These are phyloP conservation scores for Gymnogyps californianus DNA, from an alignment of 2,113 vertebrate species.

Conservation along the genomic window DNA sequence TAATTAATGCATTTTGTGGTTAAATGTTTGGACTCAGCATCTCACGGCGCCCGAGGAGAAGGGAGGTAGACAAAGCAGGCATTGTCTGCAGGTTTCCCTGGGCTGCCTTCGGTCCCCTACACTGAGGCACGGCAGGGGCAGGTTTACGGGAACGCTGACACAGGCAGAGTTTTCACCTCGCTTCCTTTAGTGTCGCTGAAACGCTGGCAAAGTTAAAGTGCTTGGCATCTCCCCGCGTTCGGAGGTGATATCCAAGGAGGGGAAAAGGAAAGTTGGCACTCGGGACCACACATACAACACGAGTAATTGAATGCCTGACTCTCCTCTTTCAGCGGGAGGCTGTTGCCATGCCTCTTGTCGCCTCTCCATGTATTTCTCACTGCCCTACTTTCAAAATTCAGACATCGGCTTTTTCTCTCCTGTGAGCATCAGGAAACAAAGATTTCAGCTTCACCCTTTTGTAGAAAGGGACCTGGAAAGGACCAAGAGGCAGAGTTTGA, in stretches of 20 bases:
- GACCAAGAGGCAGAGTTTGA: not conserved
- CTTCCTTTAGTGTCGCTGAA: not conserved
- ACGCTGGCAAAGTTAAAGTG: not conserved
- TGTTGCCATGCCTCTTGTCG: not conserved
- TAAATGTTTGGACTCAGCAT: conserved; percentile 27
- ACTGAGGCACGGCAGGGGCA: not conserved
- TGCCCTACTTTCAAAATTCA: conserved; percentile 20
- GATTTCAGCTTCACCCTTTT: not conserved
- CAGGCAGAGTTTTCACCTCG: not conserved
- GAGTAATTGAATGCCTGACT: not conserved
- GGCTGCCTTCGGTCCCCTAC: not conserved
- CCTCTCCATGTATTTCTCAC: not conserved
- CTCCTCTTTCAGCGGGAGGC: not conserved
- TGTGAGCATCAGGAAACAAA: not conserved
- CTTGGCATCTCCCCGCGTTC: not conserved
- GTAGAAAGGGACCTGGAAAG: not conserved
- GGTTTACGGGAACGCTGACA: not conserved
- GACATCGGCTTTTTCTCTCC: not conserved
- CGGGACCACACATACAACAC: not conserved
- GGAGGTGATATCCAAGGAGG: not conserved
- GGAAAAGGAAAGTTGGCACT: not conserved
- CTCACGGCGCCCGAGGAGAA: not conserved
- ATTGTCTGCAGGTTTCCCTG: conserved; percentile 14
- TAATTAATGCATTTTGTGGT: conserved; percentile 41
- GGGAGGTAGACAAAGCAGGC: conserved; percentile 23